A percentile compares a stretch with the other conserved stretches of the same genome.
Conservation (phyloP, 2,797 vertebrate species). For the Poeciliopsis turneri region DNA sequence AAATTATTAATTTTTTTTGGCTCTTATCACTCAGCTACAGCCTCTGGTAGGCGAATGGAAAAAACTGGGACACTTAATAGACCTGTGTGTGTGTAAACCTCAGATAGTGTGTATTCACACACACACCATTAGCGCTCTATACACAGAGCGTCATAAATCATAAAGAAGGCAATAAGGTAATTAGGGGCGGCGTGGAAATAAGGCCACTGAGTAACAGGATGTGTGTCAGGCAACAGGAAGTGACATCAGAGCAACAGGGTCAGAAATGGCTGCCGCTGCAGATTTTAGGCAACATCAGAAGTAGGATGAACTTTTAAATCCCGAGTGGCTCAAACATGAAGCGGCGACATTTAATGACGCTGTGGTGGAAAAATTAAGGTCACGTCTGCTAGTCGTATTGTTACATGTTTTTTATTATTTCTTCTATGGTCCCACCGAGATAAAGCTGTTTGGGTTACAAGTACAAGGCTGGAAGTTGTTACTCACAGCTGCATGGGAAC, state of each 20-base stretch:
- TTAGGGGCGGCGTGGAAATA: slow-evolving; percentile 2
- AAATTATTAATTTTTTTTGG: neutral
- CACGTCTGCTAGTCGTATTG: too few relatives aligned
- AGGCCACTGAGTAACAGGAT: slow-evolving; percentile 27
- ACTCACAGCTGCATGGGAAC: too few relatives aligned
- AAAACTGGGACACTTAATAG: slow-evolving; percentile 1
- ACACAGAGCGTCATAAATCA: slow-evolving; percentile 23
- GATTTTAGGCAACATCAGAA: neutral
- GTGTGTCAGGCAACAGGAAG: neutral
- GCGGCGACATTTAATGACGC: neutral
- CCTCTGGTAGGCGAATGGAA: neutral
- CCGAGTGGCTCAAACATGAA: neutral
- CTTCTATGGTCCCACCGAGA: too few relatives aligned
- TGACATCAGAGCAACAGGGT: neutral
- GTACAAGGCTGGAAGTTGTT: too few relatives aligned
- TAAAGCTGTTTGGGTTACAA: too few relatives aligned
- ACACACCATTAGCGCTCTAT: slow-evolving; percentile 17
- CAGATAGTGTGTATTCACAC: neutral
- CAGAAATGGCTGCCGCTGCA: neutral
- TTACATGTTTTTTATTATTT: too few relatives aligned
- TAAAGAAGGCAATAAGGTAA: slow-evolving; percentile 30
- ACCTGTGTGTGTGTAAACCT: neutral
- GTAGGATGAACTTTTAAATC: neutral
- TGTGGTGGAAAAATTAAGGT: too few relatives aligned
- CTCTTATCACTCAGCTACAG: slow-evolving; percentile 6